A percentile compares a stretch with the other conserved stretches of the same genome.
These are phyloP conservation scores for Bellardia bayeri DNA, from an alignment of 2,888 invertebrate genomes.

Conservation along the genomic window DNA sequence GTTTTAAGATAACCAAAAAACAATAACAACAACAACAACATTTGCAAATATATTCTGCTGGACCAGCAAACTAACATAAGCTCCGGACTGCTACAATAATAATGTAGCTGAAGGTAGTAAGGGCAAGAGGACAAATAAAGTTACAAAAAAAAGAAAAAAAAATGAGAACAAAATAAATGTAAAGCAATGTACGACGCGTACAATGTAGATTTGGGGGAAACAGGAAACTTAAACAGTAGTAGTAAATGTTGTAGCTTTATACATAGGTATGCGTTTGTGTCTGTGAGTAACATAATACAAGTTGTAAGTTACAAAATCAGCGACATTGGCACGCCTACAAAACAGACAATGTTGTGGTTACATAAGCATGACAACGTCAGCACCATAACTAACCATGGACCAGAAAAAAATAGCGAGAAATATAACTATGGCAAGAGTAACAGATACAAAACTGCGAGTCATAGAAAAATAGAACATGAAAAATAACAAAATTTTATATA, in stretches of 20 bases:
- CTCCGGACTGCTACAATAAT: conserved; percentile 4
- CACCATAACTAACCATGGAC: conserved; percentile 76
- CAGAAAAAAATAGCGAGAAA: conserved; percentile 24
- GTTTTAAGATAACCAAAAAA: conserved; percentile 69
- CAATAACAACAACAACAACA: conserved; percentile 41
- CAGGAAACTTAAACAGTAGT: conserved; percentile 68
- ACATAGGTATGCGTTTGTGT: conserved; percentile 29
- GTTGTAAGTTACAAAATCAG: conserved; percentile 80
- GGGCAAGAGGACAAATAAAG: neutral
- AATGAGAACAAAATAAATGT: conserved; percentile 65
- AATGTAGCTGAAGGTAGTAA: neutral
- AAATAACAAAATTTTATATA: conserved; percentile 66
- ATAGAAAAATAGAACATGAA: conserved; percentile 67
- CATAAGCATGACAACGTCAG: conserved; percentile 79
- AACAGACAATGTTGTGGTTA: conserved; percentile 81
- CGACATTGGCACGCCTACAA: conserved; percentile 82
- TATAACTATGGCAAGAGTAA: conserved; percentile 47
- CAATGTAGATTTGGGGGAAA: conserved; percentile 47
- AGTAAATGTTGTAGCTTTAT: conserved; percentile 77
- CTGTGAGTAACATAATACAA: conserved; percentile 63
- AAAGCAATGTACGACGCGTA: conserved; percentile 36
- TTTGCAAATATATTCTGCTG: conserved; percentile 38
- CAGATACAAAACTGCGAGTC: conserved; percentile 54
- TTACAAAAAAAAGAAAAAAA: neutral
- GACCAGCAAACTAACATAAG: conserved; percentile 39